phyloP scores from a whole-genome alignment of 2,113 vertebrate species.

The Fregata magnificens region DNA sequence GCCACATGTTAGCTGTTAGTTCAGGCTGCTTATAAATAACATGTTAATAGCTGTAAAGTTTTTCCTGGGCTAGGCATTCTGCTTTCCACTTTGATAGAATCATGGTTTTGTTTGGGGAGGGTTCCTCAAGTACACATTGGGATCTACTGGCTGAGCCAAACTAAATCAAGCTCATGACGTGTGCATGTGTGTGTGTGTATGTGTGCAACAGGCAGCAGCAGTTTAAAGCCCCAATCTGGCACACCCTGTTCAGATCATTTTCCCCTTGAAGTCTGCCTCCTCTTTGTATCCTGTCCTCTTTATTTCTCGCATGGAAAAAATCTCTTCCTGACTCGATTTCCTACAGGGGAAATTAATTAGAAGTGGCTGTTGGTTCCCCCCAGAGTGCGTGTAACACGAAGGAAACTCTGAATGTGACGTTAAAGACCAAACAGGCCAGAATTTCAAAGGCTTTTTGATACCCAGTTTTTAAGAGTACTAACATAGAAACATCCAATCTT shows the following conservation, averaged over 20 bases:
- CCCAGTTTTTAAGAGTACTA: background rate
- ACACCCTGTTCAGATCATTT: background rate
- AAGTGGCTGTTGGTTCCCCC: background rate
- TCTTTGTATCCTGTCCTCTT: background rate
- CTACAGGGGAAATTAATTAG: background rate
- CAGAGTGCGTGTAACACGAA: background rate
- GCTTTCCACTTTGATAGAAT: constrained; percentile 1
- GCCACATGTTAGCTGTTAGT: constrained; percentile 13
- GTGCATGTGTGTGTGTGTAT: rapidly evolving
- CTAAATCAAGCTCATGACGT: background rate
- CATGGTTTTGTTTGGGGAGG: background rate
- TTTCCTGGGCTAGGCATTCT: background rate
- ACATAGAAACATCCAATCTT: background rate
- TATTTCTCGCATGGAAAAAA: background rate
- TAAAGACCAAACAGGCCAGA: background rate
- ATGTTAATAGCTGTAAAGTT: background rate
- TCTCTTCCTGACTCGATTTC: background rate
- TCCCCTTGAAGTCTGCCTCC: background rate
- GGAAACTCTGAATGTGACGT: background rate
- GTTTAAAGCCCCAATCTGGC: background rate
- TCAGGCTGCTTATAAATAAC: background rate
- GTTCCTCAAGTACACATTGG: background rate
- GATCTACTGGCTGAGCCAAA: background rate
- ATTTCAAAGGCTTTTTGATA: background rate
- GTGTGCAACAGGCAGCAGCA: background rate